Base-by-base conservation (phyloP, 2,888 invertebrate species). In the Pammene fasciana region DNA sequence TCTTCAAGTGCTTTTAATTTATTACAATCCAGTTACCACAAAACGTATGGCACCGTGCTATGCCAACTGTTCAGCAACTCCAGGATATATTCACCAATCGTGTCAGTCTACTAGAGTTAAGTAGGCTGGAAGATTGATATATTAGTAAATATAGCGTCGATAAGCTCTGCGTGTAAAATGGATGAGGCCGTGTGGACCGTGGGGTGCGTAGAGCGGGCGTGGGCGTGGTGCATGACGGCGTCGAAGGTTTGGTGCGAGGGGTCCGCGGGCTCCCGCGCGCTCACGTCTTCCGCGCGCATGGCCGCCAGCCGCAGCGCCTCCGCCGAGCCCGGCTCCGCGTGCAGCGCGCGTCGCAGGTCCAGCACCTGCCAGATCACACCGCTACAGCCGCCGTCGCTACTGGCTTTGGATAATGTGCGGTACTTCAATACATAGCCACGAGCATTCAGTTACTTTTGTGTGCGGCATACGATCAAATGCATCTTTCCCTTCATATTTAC, bases 291-390 rank as follows among this genome's bases (percentile, higher is more conserved):
- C 78, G 86, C 89, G 83, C 92, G 88, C 87, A 90, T 88, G 79
- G 87, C 85, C 77, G 88, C 94, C 93, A 88, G 92, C 86, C 87
- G 94, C 89, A 87, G 91, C 88, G 88, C 92, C 86, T 92, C 92
- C 81, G 92, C 92, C 76, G 93, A 92, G 73, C 93, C 93, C 65
- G 94, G 94, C 89, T 95, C 95, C 78, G 96, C 96, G 92, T 96
- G 96, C 90, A 96, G 95, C 85, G 95, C 96, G 89, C 96, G 94
- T 92, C 95, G 95, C 88, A 96, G 94, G 93, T 96, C 96, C 94
- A 96, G 94, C 93, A 96, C 96, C 96, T 96, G 94, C 86, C 92
- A 80, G 82, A 83, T 77, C 78, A 76, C 86, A 78, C 75, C 75
- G 73, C 72, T 74, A 75, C 77, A 79, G 76, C 80, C 77, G 26